Evolutionary conservation across 64 coral and sea anemone genomes (phyloP).

Genomic region (Montipora foliosa): DNA sequence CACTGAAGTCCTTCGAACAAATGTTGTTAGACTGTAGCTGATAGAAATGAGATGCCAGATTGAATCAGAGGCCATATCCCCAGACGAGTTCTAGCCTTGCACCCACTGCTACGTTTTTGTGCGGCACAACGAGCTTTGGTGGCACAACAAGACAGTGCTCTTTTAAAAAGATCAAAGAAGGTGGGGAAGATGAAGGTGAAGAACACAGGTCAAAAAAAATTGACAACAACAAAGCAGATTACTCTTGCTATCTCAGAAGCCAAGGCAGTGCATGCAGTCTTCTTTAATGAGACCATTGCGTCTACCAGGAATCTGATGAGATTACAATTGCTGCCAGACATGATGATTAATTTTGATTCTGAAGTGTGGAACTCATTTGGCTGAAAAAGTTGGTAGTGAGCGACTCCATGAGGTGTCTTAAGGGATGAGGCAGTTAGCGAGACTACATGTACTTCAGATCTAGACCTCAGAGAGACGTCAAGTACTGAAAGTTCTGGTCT

Average conservation of each 20-base stretch:
- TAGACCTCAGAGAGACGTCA: background rate
- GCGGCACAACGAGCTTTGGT: too few relatives aligned
- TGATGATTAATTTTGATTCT: too few relatives aligned
- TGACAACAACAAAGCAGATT: constrained; percentile 11
- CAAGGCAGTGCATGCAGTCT: background rate
- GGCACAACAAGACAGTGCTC: constrained; percentile 2
- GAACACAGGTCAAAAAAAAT: background rate
- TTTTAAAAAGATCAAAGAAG: background rate
- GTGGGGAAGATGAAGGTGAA: background rate
- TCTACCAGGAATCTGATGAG: constrained; percentile 64
- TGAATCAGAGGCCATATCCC: too few relatives aligned
- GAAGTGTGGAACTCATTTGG: constrained; percentile 11
- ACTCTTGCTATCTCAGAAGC: too few relatives aligned
- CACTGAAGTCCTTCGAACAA: too few relatives aligned
- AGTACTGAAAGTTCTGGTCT: background rate
- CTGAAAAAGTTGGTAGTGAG: constrained; percentile 42
- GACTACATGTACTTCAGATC: constrained; percentile 8
- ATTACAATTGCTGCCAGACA: constrained; percentile 3
- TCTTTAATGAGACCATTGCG: background rate
- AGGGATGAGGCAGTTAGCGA: constrained; percentile 22
- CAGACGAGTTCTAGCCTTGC: too few relatives aligned
- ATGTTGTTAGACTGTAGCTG: too few relatives aligned
- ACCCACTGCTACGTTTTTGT: too few relatives aligned
- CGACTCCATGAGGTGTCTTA: constrained; percentile 4
- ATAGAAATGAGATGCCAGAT: too few relatives aligned